Evolutionary conservation across 2,888 invertebrate genomes (phyloP).

Genomic region (Priocnemis perturbator): DNA sequence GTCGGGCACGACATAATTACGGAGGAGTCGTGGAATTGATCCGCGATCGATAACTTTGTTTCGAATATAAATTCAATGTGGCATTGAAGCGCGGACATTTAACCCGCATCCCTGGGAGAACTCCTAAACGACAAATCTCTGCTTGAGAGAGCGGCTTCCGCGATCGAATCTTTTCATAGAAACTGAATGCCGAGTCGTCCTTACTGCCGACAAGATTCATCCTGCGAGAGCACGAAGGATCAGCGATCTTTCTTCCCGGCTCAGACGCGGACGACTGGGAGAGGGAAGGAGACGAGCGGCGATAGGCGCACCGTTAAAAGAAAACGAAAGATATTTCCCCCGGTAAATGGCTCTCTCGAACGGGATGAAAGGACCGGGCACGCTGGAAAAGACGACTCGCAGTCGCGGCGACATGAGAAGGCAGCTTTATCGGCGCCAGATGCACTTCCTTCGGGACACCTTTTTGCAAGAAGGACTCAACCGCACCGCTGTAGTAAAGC

Average conservation of each 20-base stretch:
- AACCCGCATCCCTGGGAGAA: no score
- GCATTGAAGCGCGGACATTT: no score
- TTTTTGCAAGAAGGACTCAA: conserved; percentile 29
- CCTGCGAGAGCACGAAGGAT: neutral
- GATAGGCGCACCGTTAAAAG: conserved; percentile 38
- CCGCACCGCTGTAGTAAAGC: conserved; percentile 25
- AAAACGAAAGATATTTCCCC: conserved; percentile 42
- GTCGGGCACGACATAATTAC: no score
- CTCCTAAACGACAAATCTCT: no score
- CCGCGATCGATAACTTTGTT: no score
- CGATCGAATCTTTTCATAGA: no score
- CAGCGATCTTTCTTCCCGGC: conserved; percentile 9
- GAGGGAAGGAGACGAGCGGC: conserved; percentile 14
- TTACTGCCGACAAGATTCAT: neutral
- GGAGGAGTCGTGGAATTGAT: no score
- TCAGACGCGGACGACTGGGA: neutral
- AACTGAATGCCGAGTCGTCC: no score
- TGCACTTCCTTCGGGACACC: conserved; percentile 41
- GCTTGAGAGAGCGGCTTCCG: no score
- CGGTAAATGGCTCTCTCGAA: conserved; percentile 48
- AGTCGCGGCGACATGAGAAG: conserved; percentile 33
- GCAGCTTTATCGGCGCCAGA: conserved; percentile 46
- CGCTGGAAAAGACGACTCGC: conserved; percentile 41
- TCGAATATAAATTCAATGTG: no score
- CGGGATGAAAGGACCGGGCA: conserved; percentile 22